Base-by-base conservation (phyloP, 2,888 invertebrate genomes). In the Dicyrtoma fusca region DNA sequence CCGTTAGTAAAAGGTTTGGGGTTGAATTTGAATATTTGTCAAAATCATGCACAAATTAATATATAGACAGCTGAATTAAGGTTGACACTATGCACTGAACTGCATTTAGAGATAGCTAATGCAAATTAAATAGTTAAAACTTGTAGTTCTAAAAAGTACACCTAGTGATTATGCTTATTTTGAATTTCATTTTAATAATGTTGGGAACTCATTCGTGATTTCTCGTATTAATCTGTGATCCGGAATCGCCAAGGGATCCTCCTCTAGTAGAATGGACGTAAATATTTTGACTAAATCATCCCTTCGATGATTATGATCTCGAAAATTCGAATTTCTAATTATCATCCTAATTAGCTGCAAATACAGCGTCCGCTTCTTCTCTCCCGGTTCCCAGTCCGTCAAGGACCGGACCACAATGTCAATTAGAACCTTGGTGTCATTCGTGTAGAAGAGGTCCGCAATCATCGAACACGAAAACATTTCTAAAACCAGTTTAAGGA, bases 371-470 rank as follows among this genome's bases (percentile, higher is more conserved):
- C 94, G 89, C 81, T 90, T 87, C 92, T 92, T 86, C 83, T 96
- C 95, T 26, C 94, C 95, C 6, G 95, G 89, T 57, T 92, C 91
- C 76, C 96, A 87, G 84, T 97, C 95, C 3, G 92, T 90, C 34
- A 97, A 87, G 83, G 95, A 94, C 64, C 96, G 87, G 68, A 95
- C 90, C 69, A 95, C 89, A 82, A 97, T 96, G 83, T 97, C 97
- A 75, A 97, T 91, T 73, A 97, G 87, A 51, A 97, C 97, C 84
- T 92, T 94, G 55, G 92, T 90, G 83, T 97, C 97, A 82, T 97
- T 97, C 0, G 95, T 95, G 84, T 97, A 97, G 85, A 97, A 94
- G 76, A 96, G 87, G 79, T 89, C 88, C 0, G 95, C 92, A 0
- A 95, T 94, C 77, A 88, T 87, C 77, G 89, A 87, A 79, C 88